These are phyloP conservation scores for Amblyopsis rosae DNA, from an alignment of 2,113 vertebrate species.

Conservation along the genomic window DNA sequence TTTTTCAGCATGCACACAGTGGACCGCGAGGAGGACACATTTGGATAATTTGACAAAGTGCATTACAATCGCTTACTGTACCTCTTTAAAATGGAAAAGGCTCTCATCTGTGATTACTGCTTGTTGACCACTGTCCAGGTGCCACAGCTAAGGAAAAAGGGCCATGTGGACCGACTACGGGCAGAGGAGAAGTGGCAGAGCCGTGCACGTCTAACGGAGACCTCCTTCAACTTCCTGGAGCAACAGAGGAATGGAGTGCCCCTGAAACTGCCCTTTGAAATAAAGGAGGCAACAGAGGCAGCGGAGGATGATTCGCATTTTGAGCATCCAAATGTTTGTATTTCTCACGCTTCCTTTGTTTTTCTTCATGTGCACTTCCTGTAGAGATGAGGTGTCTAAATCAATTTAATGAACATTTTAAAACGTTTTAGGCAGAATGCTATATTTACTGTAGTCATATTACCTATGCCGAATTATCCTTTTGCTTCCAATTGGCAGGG, in stretches of 20 bases:
- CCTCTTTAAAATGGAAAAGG: too few species aligned
- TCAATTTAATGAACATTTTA: neutral
- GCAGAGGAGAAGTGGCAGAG: constrained; percentile 81
- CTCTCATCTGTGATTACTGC: neutral
- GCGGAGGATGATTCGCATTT: constrained; percentile 66
- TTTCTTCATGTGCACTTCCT: neutral
- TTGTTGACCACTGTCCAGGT: constrained; percentile 45
- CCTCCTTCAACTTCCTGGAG: constrained; percentile 82
- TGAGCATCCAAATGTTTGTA: constrained; percentile 69
- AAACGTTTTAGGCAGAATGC: neutral
- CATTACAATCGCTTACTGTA: too few species aligned
- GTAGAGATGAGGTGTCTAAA: neutral
- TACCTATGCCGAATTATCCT: neutral
- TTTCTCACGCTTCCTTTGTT: neutral
- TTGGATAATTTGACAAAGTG: too few species aligned
- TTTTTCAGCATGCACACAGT: too few species aligned
- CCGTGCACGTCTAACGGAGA: constrained; percentile 79
- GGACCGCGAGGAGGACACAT: too few species aligned
- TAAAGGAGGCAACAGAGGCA: constrained; percentile 32
- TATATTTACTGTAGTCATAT: neutral
- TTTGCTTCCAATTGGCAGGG: neutral
- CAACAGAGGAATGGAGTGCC: constrained; percentile 35
- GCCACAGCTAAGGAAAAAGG: constrained; percentile 47
- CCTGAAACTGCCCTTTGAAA: constrained; percentile 32
- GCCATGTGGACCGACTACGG: constrained; percentile 75